Base-by-base conservation (phyloP, 1,140 invertebrate species). In the Odontomachus brunneus region DNA sequence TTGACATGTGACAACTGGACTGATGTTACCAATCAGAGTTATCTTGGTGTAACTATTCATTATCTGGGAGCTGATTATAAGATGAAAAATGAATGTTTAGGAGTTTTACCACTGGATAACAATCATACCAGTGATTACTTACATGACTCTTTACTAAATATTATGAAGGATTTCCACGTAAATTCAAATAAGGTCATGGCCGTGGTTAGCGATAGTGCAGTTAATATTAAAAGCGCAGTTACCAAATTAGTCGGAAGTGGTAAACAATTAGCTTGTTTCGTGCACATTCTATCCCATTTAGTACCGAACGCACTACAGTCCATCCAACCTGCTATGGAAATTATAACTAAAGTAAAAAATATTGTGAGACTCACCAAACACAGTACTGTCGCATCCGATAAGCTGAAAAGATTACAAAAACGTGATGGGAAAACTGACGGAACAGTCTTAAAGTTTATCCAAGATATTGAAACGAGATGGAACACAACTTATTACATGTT, bases 161-260 rank as follows among this genome's bases (percentile, higher is more conserved):
- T 67, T 49, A 49, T 26, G 5, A 44, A 67, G 15, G 7, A 67
- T 67, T 67, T 67, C 15, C 22, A 67, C 2, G 15, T 67, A 2
- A 2, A 67, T 12, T 26, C 2, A n/a, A 67, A 49, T 1, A 67
- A 67, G 2, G 3, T 66, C 15, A 67, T 49, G 65, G 65, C 65
- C 26, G 44, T 67, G 1, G 3, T 67, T 26, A 67, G 65, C 14
- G 22, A 67, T 67, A 51, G 65, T 51, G 44, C 15, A 26, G 65
- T 44, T 49, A 67, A 67, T 67, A 67, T 51, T 67, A 67, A 17
- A 67, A n/a, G 44, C 4, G 65, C 65, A 17, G 65, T 66, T 66
- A 48, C n/a, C 5, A 48, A 19, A 48, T 48, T 66, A 55, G 53
- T 65, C 44, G 63, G 63, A 65, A 65, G 14, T 65, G 44, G 5